Conservation (phyloP, 2,888 invertebrate genomes). For the Heliconius aoede region DNA sequence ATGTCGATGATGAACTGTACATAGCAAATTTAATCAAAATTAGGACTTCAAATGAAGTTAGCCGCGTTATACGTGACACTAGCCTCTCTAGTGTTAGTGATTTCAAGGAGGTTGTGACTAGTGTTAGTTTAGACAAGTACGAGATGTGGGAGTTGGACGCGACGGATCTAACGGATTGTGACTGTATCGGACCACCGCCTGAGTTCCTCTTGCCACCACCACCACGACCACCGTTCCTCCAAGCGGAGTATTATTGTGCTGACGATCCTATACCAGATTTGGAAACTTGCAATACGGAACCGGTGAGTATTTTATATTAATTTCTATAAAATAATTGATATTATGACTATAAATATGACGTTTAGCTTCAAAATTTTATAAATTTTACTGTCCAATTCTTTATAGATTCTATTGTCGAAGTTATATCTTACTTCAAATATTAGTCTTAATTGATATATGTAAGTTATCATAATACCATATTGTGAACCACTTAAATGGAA, state of each 20-base stretch:
- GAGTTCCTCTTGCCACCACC: conserved; percentile 90
- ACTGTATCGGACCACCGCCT: conserved; percentile 89
- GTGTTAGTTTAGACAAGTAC: conserved; percentile 82
- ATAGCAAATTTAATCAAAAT: conserved; percentile 76
- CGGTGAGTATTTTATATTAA: conserved; percentile 83
- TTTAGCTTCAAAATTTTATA: too few species aligned
- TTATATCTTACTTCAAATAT: not conserved
- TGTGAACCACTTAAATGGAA: not conserved
- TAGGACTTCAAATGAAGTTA: conserved; percentile 77
- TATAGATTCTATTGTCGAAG: not conserved
- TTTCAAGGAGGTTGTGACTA: conserved; percentile 82
- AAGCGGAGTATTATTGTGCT: conserved; percentile 87
- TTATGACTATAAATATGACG: too few species aligned
- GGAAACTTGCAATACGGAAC: conserved; percentile 90
- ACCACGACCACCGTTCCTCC: conserved; percentile 88
- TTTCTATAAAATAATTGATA: not conserved
- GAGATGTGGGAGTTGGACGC: conserved; percentile 89
- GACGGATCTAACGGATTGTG: conserved; percentile 88
- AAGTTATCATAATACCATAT: not conserved
- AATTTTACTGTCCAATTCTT: not conserved
- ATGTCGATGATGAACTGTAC: conserved; percentile 80
- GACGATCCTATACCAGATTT: conserved; percentile 88
- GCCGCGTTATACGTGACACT: conserved; percentile 79
- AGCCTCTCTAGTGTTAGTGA: conserved; percentile 76
- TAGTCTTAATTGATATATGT: not conserved